phyloP scores from a whole-genome alignment of 1,140 invertebrate species.

The Mercenaria mercenaria region DNA sequence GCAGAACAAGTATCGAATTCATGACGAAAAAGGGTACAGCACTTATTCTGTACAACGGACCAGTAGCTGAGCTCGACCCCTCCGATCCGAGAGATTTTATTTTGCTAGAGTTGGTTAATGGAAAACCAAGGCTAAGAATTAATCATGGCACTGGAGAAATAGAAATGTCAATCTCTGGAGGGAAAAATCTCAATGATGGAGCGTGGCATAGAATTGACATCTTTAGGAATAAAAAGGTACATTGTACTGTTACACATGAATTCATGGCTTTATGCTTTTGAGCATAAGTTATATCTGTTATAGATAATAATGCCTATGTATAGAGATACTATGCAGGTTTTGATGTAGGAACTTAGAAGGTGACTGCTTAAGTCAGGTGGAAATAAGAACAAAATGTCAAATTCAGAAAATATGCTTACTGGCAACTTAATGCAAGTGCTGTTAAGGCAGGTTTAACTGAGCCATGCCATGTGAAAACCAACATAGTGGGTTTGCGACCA shows the following conservation, averaged over 20 bases:
- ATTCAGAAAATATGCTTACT: too few species aligned
- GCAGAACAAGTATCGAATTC: constrained; percentile 98
- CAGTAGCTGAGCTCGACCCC: constrained; percentile 90
- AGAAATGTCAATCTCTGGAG: constrained; percentile 85
- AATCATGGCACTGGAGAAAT: constrained; percentile 97
- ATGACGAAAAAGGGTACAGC: constrained; percentile 95
- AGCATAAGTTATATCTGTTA: too few species aligned
- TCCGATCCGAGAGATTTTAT: constrained; percentile 92
- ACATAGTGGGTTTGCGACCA: too few species aligned
- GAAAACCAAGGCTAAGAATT: constrained; percentile 95
- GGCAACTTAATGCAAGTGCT: too few species aligned
- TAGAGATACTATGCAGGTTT: too few species aligned
- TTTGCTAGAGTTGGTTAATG: constrained; percentile 95
- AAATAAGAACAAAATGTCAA: too few species aligned
- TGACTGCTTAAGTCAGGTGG: too few species aligned
- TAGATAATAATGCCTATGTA: too few species aligned
- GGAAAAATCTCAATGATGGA: constrained; percentile 92
- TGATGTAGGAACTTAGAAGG: too few species aligned
- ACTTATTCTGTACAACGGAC: constrained; percentile 97
- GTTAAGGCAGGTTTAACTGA: too few species aligned
- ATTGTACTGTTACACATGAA: too few species aligned
- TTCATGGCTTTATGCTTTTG: neutral
- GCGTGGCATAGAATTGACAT: constrained; percentile 98
- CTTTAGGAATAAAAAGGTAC: constrained; percentile 96
- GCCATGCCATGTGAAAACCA: too few species aligned